phyloP scores from a whole-genome alignment of 2,888 invertebrate species.

The Tetragonisca angustula region DNA sequence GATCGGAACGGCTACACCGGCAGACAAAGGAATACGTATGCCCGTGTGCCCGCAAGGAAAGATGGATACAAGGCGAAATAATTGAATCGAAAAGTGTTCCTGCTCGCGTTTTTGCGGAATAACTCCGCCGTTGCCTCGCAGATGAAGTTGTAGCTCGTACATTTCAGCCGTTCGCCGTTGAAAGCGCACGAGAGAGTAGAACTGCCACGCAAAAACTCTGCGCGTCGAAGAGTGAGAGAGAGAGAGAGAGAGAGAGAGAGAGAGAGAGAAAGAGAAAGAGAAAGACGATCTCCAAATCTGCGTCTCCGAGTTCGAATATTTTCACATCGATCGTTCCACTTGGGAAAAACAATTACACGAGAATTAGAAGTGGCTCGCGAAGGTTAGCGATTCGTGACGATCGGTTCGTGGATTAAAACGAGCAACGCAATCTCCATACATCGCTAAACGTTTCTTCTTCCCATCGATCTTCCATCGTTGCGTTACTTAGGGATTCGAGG shows the following conservation, averaged over 20 bases:
- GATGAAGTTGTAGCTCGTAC: slow-evolving; percentile 54
- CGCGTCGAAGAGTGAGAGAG: too few species aligned
- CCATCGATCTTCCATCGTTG: slow-evolving; percentile 58
- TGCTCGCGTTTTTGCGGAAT: slow-evolving; percentile 57
- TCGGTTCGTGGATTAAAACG: slow-evolving; percentile 33
- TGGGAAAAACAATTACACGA: background rate
- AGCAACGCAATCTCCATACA: slow-evolving; percentile 25
- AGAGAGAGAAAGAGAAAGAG: background rate
- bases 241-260: background rate
- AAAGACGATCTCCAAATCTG: background rate
- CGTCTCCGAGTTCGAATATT: background rate
- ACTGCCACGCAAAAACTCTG: background rate
- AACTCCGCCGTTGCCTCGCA: background rate
- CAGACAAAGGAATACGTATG: slow-evolving; percentile 70
- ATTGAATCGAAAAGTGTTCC: slow-evolving; percentile 69
- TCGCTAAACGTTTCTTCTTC: slow-evolving; percentile 59
- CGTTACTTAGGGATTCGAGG: slow-evolving; percentile 70
- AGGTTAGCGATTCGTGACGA: background rate
- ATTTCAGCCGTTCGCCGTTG: background rate
- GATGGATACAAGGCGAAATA: slow-evolving; percentile 63
- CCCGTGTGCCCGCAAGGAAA: slow-evolving; percentile 52
- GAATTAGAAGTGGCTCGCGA: background rate
- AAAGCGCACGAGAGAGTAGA: background rate
- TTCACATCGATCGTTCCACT: background rate
- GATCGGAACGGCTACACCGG: slow-evolving; percentile 69